Evolutionary conservation across 2,797 vertebrate species (phyloP).

Genomic region (Neosilurus hyrtlii): DNA sequence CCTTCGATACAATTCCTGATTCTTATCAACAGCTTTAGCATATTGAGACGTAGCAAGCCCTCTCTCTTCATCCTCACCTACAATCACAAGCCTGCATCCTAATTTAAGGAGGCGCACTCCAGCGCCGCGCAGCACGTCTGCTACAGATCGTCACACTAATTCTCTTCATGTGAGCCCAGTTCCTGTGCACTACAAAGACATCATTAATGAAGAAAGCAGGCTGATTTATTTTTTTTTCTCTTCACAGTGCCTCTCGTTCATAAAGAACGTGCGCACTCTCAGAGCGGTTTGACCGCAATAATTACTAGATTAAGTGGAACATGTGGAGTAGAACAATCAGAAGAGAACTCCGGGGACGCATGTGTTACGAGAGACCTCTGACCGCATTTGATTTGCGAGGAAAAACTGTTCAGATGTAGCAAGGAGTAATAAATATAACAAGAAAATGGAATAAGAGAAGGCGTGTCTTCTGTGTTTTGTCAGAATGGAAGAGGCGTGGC

Average conservation of each 20-base stretch:
- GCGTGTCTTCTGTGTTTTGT: neutral
- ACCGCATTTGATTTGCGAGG: slow-evolving; percentile 40
- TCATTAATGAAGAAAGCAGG: slow-evolving; percentile 81
- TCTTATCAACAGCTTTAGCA: slow-evolving; percentile 76
- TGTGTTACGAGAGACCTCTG: slow-evolving; percentile 4
- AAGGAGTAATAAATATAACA: slow-evolving; percentile 49
- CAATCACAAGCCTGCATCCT: slow-evolving; percentile 76
- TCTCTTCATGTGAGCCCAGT: slow-evolving; percentile 74
- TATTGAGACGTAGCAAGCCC: slow-evolving; percentile 74
- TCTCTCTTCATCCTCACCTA: slow-evolving; percentile 53
- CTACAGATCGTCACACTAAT: slow-evolving; percentile 77
- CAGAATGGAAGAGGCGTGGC: neutral
- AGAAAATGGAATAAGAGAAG: slow-evolving; percentile 13
- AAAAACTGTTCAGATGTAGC: slow-evolving; percentile 51
- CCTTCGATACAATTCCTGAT: slow-evolving; percentile 54
- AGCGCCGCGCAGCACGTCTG: slow-evolving; percentile 67
- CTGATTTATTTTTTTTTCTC: neutral
- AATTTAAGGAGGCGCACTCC: slow-evolving; percentile 73
- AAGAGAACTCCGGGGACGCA: slow-evolving; percentile 4
- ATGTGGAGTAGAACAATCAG: slow-evolving; percentile 69
- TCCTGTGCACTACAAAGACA: slow-evolving; percentile 75
- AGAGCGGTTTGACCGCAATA: slow-evolving; percentile 69
- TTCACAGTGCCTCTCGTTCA: slow-evolving; percentile 38
- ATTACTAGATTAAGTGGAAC: slow-evolving; percentile 73
- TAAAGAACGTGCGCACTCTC: slow-evolving; percentile 60